Evolutionary conservation across 2,888 invertebrate species (phyloP), one percentile per base, ranked within the genome.

Genomic region (Blastobasis adustella): DNA sequence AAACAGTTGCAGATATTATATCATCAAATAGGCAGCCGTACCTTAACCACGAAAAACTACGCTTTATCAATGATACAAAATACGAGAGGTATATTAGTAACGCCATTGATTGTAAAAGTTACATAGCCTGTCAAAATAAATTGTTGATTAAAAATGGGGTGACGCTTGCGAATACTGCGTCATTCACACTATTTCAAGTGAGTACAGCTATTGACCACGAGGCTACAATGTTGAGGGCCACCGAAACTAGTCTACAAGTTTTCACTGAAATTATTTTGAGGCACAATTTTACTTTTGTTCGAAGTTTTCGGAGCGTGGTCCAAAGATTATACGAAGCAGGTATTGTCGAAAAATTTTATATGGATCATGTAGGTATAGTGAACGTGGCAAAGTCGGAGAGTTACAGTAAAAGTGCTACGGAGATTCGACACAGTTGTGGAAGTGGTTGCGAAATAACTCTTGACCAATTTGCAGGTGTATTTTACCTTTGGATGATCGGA

Each of bases 261-360:
- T 85, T 73, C 50, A 77, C 80, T 41, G 82, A 85, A 57, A 85
- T 87, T 72, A 38, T 80, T 10, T 61, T 84, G 0, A 59, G 71
- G 1, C 82, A 76, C 45, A 56, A 70, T 8, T 69, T 69, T 54
- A 51, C 61, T 3, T 52, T 83, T 0, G 64, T 66, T 0, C 49
- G 10, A 0, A 66, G 58, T 6, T 68, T 83, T 46, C 63, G 69
- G 9, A 63, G 62, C 4, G 58, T 72, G 0, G 50, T 76, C 5
- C 41, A 50, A 36, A 65, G 72, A 10, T 58, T 87, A 0, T 75
- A 73, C 53, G 84, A 86, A 58, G 70, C 74, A n/a, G 86, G 85
- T 6, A 79, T 87, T 37, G 71, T 74, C 10, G 51, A 68, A 0
- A 71, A 66, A 42, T 58, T 83, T n/a, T 81, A 71, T 36, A 55